Percentiles rank a stretch among this genome's conserved stretches.
phyloP scores from a whole-genome alignment of 2,113 vertebrate genomes.

The Trichomycterus rosablanca region DNA sequence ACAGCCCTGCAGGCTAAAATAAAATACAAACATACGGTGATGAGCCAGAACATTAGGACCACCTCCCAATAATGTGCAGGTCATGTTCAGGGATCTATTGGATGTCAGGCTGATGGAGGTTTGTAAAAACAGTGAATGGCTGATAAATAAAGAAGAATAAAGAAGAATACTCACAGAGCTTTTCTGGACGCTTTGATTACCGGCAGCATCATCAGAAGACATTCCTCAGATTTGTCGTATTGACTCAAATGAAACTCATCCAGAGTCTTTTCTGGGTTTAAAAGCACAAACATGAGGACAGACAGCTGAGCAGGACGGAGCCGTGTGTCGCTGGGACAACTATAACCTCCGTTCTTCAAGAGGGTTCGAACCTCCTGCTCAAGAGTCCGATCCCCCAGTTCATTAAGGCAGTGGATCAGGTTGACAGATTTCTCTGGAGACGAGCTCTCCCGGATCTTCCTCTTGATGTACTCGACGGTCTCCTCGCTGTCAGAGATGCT shows the following conservation, averaged over 20 bases:
- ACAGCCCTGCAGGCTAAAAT: no score
- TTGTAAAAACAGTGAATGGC: no score
- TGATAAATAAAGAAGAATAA: neutral
- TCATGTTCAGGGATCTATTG: no score
- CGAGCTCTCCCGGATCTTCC: neutral
- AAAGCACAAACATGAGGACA: neutral
- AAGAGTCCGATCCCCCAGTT: neutral
- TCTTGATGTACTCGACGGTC: constrained; percentile 1
- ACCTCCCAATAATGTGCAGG: no score
- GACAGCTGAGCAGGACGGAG: neutral
- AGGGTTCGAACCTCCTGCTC: neutral
- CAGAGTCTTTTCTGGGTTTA: neutral
- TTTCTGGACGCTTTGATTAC: neutral
- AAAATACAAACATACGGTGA: no score
- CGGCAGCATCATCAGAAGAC: neutral
- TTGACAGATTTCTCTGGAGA: constrained; percentile 3
- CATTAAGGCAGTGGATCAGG: constrained; percentile 8
- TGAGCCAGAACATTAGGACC: no score
- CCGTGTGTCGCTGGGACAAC: neutral
- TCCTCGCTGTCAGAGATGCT: neutral
- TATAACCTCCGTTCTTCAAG: neutral
- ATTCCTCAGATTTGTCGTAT: neutral
- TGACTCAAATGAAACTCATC: neutral
- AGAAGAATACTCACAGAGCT: neutral
- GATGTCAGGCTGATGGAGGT: no score